Conservation (phyloP, 2,797 vertebrate genomes). For the Eleutherodactylus coqui region DNA sequence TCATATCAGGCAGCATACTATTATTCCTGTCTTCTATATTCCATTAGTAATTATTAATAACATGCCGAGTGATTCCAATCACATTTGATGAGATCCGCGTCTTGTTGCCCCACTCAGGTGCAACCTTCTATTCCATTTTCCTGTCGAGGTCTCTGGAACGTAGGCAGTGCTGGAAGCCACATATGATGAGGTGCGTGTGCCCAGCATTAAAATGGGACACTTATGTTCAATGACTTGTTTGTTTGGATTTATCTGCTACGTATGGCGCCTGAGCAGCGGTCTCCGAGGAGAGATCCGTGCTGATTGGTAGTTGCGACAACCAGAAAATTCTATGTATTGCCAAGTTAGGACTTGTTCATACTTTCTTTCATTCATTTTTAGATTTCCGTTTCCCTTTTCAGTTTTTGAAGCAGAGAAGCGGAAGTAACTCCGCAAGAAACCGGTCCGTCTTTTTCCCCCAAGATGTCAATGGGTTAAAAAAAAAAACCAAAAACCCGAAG, state of each 20-base stretch:
- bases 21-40: neutral
- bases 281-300: neutral
- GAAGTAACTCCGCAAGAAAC: too few relatives aligned
- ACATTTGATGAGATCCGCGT: neutral
- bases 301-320: slow-evolving; percentile 5
- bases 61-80: slow-evolving; percentile 5
- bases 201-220: slow-evolving; percentile 37
- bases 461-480: too few relatives aligned
- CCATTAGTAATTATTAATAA: slow-evolving; percentile 26
- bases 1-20: neutral
- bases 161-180: neutral
- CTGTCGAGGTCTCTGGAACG: neutral
- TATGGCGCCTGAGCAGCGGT: slow-evolving; percentile 1
- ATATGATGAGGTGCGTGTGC: slow-evolving; percentile 27
- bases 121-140: slow-evolving; percentile 15
- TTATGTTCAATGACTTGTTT: slow-evolving; percentile 36
- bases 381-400: too few relatives aligned
- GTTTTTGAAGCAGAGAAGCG: too few relatives aligned
- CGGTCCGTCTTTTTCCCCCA: too few relatives aligned
- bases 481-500: too few relatives aligned
- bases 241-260: slow-evolving; percentile 24
- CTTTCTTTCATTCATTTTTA: too few relatives aligned
- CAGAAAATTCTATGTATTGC: slow-evolving; percentile 7
- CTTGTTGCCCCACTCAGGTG: slow-evolving; percentile 37
- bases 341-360: too few relatives aligned